Conservation (phyloP, 2,888 invertebrate species). For the Laothoe populi region DNA sequence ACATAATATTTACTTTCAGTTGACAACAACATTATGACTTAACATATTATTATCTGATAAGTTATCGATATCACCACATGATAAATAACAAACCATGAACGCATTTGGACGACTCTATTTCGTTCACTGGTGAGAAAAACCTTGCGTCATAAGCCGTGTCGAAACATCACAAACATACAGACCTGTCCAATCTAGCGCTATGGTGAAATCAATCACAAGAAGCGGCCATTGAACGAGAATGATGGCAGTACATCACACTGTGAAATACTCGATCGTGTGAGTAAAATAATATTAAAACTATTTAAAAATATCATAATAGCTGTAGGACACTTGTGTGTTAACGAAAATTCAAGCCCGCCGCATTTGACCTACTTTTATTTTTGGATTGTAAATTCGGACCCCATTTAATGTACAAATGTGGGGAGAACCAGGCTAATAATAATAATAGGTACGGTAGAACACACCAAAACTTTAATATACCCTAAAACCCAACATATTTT, state of each 20-base stretch:
- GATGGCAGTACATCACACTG: not conserved
- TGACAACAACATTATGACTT: no score
- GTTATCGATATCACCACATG: no score
- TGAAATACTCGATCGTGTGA: not conserved
- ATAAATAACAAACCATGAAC: not conserved
- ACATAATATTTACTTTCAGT: no score
- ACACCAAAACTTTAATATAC: not conserved
- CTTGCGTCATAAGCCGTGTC: not conserved
- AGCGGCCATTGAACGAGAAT: not conserved
- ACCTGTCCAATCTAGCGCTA: not conserved
- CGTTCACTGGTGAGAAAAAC: not conserved
- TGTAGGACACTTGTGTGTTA: no score
- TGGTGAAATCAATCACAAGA: slow-evolving; percentile 1
- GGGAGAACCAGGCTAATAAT: not conserved
- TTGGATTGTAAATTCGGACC: not conserved
- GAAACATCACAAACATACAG: not conserved
- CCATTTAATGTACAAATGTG: not conserved
- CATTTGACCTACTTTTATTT: not conserved
- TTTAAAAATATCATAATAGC: not conserved
- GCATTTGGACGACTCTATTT: not conserved
- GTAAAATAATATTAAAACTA: not conserved
- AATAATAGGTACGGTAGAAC: not conserved
- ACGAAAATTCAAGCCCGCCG: no score
- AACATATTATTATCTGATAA: no score
- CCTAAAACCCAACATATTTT: no score